Base-by-base conservation (phyloP, 2,888 invertebrate species). In the Lasioglossum leucozonium region DNA sequence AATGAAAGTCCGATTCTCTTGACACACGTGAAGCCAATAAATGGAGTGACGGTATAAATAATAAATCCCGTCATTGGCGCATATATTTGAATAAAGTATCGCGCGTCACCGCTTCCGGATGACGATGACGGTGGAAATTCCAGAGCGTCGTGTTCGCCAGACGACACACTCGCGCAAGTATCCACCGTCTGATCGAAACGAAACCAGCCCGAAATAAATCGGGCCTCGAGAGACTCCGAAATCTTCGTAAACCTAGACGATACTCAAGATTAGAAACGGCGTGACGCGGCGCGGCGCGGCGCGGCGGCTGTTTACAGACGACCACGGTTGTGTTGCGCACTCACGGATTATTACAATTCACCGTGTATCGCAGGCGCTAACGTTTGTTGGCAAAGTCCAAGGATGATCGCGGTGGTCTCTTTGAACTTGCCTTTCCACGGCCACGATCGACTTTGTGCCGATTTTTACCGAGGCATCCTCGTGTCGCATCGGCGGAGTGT, bases 361-460 rank as follows among this genome's bases (percentile, higher is more conserved):
- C 22, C 10, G 18, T 26, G 77, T 58, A 73, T 73, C 77, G 81
- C 74, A 88, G 86, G 79, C 78, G 80, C 72, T 47, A 81, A 77
- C 82, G 55, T 51, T 37, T 79, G 75, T 90, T 80, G 82, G 79
- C 86, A 77, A 42, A 55, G 79, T 42, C 42, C 73, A 51, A 40
- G 69, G 55, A 67, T 73, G 34, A 13, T 34, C n/a, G 37, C 26
- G 51, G 51, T 37, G 37, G 30, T 74, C 62, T 69, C 79, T 89
- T 87, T 89, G 81, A 87, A 87, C 79, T 87, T 81, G 81, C 11
- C 55, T 74, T 40, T 58, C 55, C 55, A 44, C 55, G 82, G 18
- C 51, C 58, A n/a, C 67, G 74, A 58, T 47, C 47, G 58, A 62
- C 58, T n/a, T 62, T 34, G 58, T 40, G 13, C 26, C 44, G 34